A percentile compares a stretch with the other conserved stretches of the same genome.
Conservation (phyloP, 2,888 invertebrate species). For the Disparrhopalites patrizii region DNA sequence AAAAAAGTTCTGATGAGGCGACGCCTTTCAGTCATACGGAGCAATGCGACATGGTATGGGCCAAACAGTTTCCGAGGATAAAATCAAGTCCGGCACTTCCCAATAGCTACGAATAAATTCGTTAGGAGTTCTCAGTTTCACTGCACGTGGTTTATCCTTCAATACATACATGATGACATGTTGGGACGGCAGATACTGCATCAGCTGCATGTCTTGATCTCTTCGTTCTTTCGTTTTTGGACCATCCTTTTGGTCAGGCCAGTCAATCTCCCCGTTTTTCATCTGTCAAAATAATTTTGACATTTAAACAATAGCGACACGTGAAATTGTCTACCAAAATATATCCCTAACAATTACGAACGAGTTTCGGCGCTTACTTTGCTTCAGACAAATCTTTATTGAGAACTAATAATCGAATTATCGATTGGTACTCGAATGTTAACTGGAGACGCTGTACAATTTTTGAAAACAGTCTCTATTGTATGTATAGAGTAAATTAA, state of each 20-base stretch:
- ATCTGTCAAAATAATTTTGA: neutral
- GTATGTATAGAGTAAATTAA: neutral
- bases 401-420: no score
- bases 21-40: slow-evolving; percentile 28
- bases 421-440: no score
- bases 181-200: slow-evolving; percentile 26
- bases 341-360: no score
- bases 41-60: slow-evolving; percentile 27
- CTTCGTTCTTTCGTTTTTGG: slow-evolving; percentile 17
- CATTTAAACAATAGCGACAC: neutral
- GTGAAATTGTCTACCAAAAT: no score
- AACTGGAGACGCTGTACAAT: no score
- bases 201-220: slow-evolving; percentile 5
- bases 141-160: slow-evolving; percentile 28
- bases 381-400: no score
- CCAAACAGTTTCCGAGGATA: slow-evolving; percentile 24
- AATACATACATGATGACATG: slow-evolving; percentile 35
- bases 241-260: slow-evolving; percentile 13
- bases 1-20: no score
- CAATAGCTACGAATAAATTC: slow-evolving; percentile 38
- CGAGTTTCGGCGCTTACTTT: no score
- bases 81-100: slow-evolving; percentile 29
- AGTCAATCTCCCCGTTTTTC: slow-evolving; percentile 26
- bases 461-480: no score
- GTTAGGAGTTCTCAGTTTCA: slow-evolving; percentile 33